Conservation (phyloP, 1,140 invertebrate species). For the Trinorchestia longiramus region DNA sequence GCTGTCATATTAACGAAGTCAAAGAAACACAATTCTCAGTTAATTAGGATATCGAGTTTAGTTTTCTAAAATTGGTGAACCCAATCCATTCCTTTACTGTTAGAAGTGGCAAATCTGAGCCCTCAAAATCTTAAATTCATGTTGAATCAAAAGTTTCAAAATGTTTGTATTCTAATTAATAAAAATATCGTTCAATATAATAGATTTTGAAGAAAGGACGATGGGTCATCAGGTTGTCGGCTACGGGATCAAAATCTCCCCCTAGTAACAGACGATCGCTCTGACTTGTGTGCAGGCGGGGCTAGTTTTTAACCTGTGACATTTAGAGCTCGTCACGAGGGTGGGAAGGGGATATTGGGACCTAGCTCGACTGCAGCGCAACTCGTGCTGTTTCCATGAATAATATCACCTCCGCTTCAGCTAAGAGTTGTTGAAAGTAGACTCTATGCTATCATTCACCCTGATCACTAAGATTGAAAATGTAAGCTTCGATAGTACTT, state of each 20-base stretch:
- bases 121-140: no score
- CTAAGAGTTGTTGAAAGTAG: neutral
- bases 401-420: neutral
- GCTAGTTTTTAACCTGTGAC: slow-evolving; percentile 29
- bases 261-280: slow-evolving; percentile 25
- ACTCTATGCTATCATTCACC: neutral
- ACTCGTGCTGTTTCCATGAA: neutral
- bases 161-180: neutral
- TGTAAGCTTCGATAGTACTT: neutral
- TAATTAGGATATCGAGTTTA: no score
- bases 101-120: no score
- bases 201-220: neutral
- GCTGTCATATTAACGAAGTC: no score
- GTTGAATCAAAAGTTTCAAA: no score
- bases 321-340: slow-evolving; percentile 41
- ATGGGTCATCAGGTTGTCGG: neutral
- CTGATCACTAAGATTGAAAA: neutral
- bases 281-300: neutral
- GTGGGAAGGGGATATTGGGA: neutral
- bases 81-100: no score
- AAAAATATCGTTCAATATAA: neutral
- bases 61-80: no score
- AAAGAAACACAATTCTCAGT: no score
- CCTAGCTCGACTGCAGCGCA: neutral
- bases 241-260: neutral